Base-by-base conservation (phyloP, 2,797 vertebrate species). In the Melanitta fusca region DNA sequence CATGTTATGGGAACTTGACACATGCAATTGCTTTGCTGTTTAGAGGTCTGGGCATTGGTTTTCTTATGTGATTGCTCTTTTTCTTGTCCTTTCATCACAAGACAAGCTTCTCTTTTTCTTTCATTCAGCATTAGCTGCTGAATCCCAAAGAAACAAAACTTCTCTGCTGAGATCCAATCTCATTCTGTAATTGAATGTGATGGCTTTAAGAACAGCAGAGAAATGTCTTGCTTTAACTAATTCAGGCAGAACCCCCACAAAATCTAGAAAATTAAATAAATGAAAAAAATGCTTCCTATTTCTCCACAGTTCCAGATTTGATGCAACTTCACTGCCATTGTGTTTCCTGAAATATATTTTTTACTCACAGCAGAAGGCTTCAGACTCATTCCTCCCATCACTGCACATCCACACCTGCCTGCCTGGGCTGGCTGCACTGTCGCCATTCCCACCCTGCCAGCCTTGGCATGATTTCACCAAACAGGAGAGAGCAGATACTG, bases 31-130 rank as follows among this genome's bases (percentile, higher is more conserved):
- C 71, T 91, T 94, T 89, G 64, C 84, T 81, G 14, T 69, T 95
- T 61, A 70, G 83, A 88, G 56, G 41, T 90, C 83, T 85, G 68
- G 58, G 21, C 60, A 28, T 75, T 90, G 24, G 43, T 80, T 92
- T 96, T 92, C 60, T 91, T 80, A 64, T 14, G 57, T 3, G 25
- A 89, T 85, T 96, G 83, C 43, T 91, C 71, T 91, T 94, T 91
- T 80, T 60, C 49, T 91, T 89, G 53, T 83, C 25, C 65, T 94
- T 94, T 93, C 43, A 53, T 82, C 14, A 3, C 77, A 86, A 72
- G 51, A n/a, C 32, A 60, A 45, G 7, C 71, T 80, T 94, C 27
- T 81, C 38, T 85, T 74, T 80, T 68, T 7, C 25, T 81, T 91
- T 85, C 57, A 34, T 93, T 91, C 92, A 32, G 39, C 2, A 5